Evolutionary conservation across 2,113 vertebrate species (phyloP).

Genomic region (Neomonachus schauinslandi): DNA sequence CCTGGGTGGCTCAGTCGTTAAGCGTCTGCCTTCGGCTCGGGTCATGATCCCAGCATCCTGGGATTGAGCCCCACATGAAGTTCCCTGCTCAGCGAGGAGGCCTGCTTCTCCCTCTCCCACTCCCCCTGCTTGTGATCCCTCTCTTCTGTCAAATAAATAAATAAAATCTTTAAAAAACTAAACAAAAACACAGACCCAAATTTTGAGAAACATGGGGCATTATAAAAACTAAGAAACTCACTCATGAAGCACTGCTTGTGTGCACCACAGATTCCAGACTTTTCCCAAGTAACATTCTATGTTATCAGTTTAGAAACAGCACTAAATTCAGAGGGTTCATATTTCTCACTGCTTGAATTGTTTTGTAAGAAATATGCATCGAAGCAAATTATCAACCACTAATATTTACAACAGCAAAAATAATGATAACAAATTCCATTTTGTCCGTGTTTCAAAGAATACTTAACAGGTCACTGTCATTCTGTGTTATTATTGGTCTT

Average conservation of each 20-base stretch:
- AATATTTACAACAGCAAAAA: constrained; percentile 70
- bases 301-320: constrained; percentile 12
- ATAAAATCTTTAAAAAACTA: no score
- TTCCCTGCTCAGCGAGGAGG: no score
- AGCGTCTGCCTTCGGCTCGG: no score
- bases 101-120: no score
- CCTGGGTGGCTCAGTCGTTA: no score
- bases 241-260: not conserved
- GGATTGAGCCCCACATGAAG: no score
- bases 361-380: not conserved
- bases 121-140: no score
- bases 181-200: not conserved
- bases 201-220: constrained; percentile 26
- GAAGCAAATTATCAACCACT: constrained; percentile 50
- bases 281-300: constrained; percentile 43
- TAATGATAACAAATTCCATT: constrained; percentile 44
- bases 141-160: no score
- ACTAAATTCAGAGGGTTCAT: constrained; percentile 26
- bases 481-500: not conserved
- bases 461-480: constrained; percentile 53
- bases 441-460: constrained; percentile 68
- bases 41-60: no score
- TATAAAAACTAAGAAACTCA: constrained; percentile 52
- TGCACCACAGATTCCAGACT: not conserved
- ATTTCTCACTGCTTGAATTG: constrained; percentile 53